Conservation (phyloP, 2,888 invertebrate genomes). For the Marronus borbonicus region DNA sequence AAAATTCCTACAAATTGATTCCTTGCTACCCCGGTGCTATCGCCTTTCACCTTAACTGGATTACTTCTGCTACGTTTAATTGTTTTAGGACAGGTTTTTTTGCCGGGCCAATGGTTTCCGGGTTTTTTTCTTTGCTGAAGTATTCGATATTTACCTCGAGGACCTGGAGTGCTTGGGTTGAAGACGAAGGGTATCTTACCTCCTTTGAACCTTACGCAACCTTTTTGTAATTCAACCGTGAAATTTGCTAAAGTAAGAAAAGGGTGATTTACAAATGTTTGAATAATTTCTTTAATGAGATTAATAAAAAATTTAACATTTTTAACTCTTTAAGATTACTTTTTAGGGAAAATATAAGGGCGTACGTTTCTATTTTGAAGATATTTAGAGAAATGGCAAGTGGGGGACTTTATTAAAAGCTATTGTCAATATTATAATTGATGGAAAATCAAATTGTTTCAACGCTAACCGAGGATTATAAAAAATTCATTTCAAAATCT, state of each 20-base stretch:
- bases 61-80: conserved; percentile 18
- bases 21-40: neutral
- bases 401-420: too few relatives aligned
- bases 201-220: neutral
- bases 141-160: neutral
- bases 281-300: neutral
- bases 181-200: neutral
- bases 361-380: too few relatives aligned
- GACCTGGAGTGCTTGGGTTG: neutral
- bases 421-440: too few relatives aligned
- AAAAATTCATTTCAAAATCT: too few relatives aligned
- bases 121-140: neutral
- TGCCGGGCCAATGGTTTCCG: neutral
- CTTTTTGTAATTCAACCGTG: conserved; percentile 9
- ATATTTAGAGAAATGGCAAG: too few relatives aligned
- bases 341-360: too few relatives aligned
- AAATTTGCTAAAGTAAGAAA: neutral
- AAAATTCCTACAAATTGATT: conserved; percentile 16
- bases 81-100: conserved; percentile 2
- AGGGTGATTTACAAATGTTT: neutral
- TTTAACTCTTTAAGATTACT: too few relatives aligned
- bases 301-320: too few relatives aligned
- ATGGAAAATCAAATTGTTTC: too few relatives aligned
- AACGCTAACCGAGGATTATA: too few relatives aligned
- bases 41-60: neutral